phyloP scores from a whole-genome alignment of 2,113 vertebrate species.

The Labeo rohita region DNA sequence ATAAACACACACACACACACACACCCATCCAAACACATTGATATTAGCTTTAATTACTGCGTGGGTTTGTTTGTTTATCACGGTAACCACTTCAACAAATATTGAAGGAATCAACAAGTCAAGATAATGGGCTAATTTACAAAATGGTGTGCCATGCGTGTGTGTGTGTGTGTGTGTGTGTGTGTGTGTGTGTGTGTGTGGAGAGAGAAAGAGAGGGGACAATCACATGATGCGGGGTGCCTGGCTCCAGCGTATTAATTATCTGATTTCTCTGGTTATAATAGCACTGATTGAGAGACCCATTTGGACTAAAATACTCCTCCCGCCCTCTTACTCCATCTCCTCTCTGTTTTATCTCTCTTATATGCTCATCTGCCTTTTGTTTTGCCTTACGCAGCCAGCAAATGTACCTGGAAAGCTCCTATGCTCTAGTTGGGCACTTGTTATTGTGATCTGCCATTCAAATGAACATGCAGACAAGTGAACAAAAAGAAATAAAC shows the following conservation, averaged over 20 bases:
- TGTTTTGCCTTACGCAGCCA: background rate
- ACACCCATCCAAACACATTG: conserved; percentile 22
- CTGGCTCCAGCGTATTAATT: conserved; percentile 34
- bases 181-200: background rate
- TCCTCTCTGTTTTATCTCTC: background rate
- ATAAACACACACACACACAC: conserved; percentile 10
- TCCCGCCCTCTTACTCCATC: background rate
- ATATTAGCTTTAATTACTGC: conserved; percentile 38
- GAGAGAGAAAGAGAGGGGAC: conserved; percentile 11
- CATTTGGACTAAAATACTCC: conserved; percentile 14
- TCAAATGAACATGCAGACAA: background rate
- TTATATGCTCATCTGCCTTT: background rate
- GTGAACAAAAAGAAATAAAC: background rate
- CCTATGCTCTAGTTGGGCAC: background rate
- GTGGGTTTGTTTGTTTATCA: conserved; percentile 42
- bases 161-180: conserved; percentile 15
- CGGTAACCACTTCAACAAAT: conserved; percentile 39
- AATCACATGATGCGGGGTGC: background rate
- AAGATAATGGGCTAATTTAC: conserved; percentile 47
- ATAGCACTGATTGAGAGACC: conserved; percentile 27
- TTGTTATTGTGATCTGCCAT: background rate
- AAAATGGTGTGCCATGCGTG: conserved; percentile 29
- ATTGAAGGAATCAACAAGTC: conserved; percentile 46
- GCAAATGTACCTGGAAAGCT: conserved; percentile 4
- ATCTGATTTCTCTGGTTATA: conserved; percentile 40